phyloP scores from a whole-genome alignment of 2,797 vertebrate species.

The Microcaecilia unicolor region DNA sequence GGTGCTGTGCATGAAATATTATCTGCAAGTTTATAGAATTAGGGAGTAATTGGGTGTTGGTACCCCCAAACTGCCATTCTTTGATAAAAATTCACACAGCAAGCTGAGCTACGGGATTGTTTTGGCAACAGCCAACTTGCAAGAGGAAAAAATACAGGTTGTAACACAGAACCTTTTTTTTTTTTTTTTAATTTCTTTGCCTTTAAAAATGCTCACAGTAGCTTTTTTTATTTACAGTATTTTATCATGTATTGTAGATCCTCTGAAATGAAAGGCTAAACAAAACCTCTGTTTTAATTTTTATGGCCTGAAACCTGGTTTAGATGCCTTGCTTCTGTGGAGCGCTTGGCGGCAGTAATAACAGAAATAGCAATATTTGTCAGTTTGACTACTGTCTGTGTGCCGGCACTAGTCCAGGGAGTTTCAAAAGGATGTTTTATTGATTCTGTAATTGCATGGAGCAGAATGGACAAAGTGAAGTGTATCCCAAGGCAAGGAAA shows the following conservation, averaged over 20 bases:
- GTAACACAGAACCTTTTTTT: no score
- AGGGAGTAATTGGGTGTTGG: no score
- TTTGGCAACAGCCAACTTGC: no score
- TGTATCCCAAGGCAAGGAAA: conserved; percentile 62
- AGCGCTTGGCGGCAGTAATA: conserved; percentile 46
- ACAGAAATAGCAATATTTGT: conserved; percentile 50
- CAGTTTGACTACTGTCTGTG: conserved; percentile 53
- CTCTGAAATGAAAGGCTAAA: not conserved
- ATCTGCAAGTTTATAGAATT: no score
- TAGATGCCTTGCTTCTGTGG: conserved; percentile 43
- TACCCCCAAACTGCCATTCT: no score
- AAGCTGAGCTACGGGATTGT: no score
- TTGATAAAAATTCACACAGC: no score
- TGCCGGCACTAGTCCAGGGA: conserved; percentile 68
- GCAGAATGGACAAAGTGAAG: conserved; percentile 67
- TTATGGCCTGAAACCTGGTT: conserved; percentile 22
- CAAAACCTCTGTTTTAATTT: conserved; percentile 20
- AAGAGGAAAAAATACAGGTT: no score
- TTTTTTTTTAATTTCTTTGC: no score
- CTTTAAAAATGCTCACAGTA: conserved; percentile 1
- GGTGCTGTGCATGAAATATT: no score
- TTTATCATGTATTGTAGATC: not conserved
- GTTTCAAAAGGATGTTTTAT: conserved; percentile 80
- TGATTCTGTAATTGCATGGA: conserved; percentile 62
- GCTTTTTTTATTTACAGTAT: not conserved